Evolutionary conservation across 30 jellyfish, hydroid and myxozoan genomes (phyloP).

Genomic region (Turritopsis dohrnii): DNA sequence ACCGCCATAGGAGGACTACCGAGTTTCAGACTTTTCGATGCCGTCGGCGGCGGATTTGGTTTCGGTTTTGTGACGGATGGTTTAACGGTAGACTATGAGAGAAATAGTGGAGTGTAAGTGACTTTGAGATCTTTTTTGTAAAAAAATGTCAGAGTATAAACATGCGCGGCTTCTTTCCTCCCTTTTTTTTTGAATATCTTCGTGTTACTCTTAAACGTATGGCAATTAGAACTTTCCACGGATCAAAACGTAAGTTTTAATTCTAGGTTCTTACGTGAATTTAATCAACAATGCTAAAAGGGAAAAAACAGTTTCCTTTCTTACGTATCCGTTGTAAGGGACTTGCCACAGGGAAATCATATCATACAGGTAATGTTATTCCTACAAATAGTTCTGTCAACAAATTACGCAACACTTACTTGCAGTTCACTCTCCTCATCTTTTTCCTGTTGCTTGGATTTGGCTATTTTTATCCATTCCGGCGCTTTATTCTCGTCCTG

Average conservation of each 20-base stretch:
- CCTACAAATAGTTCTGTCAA: not conserved
- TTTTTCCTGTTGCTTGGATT: slow-evolving; percentile 33
- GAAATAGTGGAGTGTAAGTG: not conserved
- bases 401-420: not conserved
- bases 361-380: too few species aligned
- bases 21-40: slow-evolving; percentile 8
- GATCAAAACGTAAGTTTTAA: too few species aligned
- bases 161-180: too few species aligned
- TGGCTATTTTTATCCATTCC: slow-evolving; percentile 61
- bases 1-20: not conserved
- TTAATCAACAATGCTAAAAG: too few species aligned
- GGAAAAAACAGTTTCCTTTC: too few species aligned
- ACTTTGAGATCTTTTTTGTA: not conserved
- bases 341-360: too few species aligned
- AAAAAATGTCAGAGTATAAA: too few species aligned
- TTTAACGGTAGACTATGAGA: not conserved
- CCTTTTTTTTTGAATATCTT: too few species aligned
- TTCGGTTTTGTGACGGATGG: slow-evolving; percentile 15
- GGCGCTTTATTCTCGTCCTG: slow-evolving; percentile 29
- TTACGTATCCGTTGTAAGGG: too few species aligned
- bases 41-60: not conserved
- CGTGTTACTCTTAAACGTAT: too few species aligned
- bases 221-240: too few species aligned
- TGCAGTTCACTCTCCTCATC: slow-evolving; percentile 3
- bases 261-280: too few species aligned